Conservation (phyloP, 2,113 vertebrate species). For the Erythrocercus mccallii region DNA sequence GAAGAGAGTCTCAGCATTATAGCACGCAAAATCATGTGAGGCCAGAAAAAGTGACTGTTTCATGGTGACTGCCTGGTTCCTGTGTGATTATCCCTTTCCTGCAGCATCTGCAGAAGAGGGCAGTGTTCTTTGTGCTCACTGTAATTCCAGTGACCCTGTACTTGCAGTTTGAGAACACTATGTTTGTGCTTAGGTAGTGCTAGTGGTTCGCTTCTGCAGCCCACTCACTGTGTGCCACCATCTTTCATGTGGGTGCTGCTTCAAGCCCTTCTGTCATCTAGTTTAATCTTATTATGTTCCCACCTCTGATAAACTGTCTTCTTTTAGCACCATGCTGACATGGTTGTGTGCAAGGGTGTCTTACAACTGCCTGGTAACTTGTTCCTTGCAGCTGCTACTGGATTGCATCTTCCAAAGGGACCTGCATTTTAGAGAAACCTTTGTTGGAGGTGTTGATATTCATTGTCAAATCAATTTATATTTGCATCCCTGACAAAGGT, state of each 20-base stretch:
- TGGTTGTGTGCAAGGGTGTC: background rate
- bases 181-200: background rate
- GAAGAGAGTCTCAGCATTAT: background rate
- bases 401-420: rapidly evolving
- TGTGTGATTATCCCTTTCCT: background rate
- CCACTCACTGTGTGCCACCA: rapidly evolving
- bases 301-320: background rate
- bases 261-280: background rate
- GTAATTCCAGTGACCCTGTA: background rate
- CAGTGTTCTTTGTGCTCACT: background rate
- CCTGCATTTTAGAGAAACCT: background rate
- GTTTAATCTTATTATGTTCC: background rate
- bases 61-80: background rate
- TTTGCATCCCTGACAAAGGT: background rate
- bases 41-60: background rate
- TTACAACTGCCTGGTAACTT: background rate
- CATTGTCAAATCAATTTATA: background rate
- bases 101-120: background rate
- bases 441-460: background rate
- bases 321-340: background rate
- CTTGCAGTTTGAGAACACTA: background rate
- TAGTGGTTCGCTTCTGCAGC: rapidly evolving
- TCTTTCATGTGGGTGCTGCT: background rate
- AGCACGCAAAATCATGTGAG: background rate
- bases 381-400: rapidly evolving